A percentile compares a stretch with the other conserved stretches of the same genome.
These are phyloP conservation scores for Microplitis mediator DNA, from an alignment of 1,140 invertebrate genomes.

Conservation along the genomic window DNA sequence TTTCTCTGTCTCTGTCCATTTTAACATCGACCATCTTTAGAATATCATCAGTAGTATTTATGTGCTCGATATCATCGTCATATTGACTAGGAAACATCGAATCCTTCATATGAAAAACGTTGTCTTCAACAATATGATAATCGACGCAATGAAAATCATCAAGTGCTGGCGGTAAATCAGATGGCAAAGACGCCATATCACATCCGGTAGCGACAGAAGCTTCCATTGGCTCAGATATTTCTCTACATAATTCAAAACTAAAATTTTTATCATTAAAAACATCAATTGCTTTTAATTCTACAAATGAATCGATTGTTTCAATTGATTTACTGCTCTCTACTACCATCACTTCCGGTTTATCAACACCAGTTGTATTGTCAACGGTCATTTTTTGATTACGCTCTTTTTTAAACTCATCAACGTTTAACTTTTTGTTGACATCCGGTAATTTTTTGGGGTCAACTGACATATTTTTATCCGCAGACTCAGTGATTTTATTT, in stretches of 20 bases:
- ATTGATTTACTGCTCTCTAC: slow-evolving; percentile 11
- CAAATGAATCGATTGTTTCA: slow-evolving; percentile 21
- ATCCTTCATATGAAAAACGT: slow-evolving; percentile 25
- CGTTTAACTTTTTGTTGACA: background rate
- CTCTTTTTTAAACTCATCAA: background rate
- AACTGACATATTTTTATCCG: background rate
- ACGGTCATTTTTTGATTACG: background rate
- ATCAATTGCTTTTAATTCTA: slow-evolving; percentile 25
- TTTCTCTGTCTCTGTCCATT: background rate
- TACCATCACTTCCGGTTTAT: slow-evolving; percentile 19
- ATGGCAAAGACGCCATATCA: slow-evolving; percentile 20
- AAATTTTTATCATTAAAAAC: background rate
- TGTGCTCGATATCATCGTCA: slow-evolving; percentile 55
- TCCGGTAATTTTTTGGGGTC: background rate
- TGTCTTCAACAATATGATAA: slow-evolving; percentile 45
- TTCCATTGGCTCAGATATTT: slow-evolving; percentile 24
- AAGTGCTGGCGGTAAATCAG: slow-evolving; percentile 16
- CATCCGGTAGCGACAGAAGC: slow-evolving; percentile 10
- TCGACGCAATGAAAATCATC: slow-evolving; percentile 48
- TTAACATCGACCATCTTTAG: slow-evolving; percentile 8
- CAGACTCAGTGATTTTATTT: background rate
- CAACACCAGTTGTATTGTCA: background rate
- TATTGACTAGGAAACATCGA: slow-evolving; percentile 39
- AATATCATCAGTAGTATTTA: slow-evolving; percentile 41
- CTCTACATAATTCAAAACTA: background rate